Percentiles rank a stretch among this genome's conserved stretches.
Conservation (phyloP, 2,113 vertebrate species). For the Gobius niger region DNA sequence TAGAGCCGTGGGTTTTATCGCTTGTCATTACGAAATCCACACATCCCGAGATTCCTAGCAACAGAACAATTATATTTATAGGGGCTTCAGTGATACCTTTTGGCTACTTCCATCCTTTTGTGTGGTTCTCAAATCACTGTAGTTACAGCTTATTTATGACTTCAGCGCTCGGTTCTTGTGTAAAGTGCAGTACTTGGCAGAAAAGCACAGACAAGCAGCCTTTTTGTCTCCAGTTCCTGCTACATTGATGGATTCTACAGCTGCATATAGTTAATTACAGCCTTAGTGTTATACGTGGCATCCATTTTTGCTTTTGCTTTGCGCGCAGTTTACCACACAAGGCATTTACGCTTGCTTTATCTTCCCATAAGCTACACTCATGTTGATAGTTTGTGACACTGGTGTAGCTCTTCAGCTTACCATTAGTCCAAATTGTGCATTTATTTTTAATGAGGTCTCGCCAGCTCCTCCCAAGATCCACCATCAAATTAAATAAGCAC, state of each 20-base stretch:
- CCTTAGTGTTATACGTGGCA: background rate
- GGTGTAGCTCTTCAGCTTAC: background rate
- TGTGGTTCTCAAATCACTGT: background rate
- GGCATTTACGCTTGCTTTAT: conserved; percentile 1
- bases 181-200: conserved; percentile 1
- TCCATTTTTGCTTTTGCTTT: conserved; percentile 3
- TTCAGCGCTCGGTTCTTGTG: background rate
- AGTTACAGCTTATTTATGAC: background rate
- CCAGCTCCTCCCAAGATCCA: conserved; percentile 5
- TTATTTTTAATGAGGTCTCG: conserved; percentile 11
- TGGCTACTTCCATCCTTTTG: background rate
- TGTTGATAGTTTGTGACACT: background rate
- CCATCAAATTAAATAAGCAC: conserved; percentile 18
- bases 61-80: too few relatives aligned
- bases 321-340: background rate
- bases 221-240: background rate
- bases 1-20: too few relatives aligned
- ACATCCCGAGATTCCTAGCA: too few relatives aligned
- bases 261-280: conserved; percentile 2
- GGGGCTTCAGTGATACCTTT: too few relatives aligned
- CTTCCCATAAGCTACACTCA: conserved; percentile 9
- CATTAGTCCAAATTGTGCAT: conserved; percentile 13
- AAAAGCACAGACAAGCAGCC: conserved; percentile 1
- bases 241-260: conserved; percentile 6
- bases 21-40: too few relatives aligned